These are phyloP conservation scores for Aphrophora alni DNA, from an alignment of 2,888 invertebrate species.

Conservation along the genomic window DNA sequence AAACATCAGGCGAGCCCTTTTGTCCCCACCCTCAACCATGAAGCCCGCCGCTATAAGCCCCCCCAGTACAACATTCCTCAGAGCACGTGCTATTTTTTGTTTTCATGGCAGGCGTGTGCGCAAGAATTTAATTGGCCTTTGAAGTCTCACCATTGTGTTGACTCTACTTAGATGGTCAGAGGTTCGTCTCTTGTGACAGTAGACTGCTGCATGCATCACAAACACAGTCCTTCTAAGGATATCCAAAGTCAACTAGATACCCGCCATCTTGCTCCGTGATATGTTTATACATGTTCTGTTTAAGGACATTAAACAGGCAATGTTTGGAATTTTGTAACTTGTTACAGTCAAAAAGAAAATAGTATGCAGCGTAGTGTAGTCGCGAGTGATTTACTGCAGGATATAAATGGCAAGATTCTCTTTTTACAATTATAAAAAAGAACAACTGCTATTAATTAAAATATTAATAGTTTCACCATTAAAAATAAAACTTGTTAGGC, in stretches of 20 bases:
- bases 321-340: not conserved
- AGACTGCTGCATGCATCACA: not conserved
- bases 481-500: too few species aligned
- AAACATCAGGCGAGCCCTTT: too few species aligned
- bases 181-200: not conserved
- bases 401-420: too few species aligned
- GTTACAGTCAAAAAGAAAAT: not conserved
- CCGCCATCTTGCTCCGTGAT: slow-evolving; percentile 1
- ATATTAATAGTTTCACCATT: too few species aligned
- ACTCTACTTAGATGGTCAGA: not conserved
- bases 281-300: slow-evolving; percentile 2
- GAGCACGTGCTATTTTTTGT: not conserved
- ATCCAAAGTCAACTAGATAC: too few species aligned
- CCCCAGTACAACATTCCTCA: not conserved
- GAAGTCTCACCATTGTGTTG: not conserved
- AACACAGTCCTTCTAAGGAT: not conserved
- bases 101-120: not conserved
- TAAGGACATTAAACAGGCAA: not conserved
- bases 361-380: too few species aligned
- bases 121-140: slow-evolving; percentile 4
- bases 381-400: too few species aligned
- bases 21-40: too few species aligned
- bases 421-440: too few species aligned
- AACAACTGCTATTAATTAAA: too few species aligned
- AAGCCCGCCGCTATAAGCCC: too few species aligned